Base-by-base conservation (phyloP, 2,113 vertebrate species). In the Genyomyrus donnyi region DNA sequence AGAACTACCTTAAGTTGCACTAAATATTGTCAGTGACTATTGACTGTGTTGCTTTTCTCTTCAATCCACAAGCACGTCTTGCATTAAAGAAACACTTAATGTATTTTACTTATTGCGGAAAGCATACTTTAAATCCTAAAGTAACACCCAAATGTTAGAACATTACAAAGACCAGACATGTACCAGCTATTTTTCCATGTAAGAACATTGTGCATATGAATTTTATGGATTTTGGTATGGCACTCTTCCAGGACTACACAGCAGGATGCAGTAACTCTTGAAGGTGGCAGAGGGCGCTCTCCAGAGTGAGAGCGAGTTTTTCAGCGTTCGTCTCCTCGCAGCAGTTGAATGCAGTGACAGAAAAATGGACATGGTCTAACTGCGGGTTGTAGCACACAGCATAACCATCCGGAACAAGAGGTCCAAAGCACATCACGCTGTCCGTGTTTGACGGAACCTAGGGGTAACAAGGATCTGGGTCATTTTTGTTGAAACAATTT, bases 351-450 rank as follows among this genome's bases (percentile, higher is more conserved):
- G 97, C 96, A 0, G 95, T 96, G 84, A 97, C 91, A 66, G 96
- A 96, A 77, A 97, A 97, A 92, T 97, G 96, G 90, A 97, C 91
- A 80, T 96, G 96, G 92, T 96, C 94, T 0, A 93, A 93, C 91
- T 96, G 95, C 1, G 97, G 96, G 93, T 97, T 97, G 94, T 97
- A 97, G 92, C 97, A 97, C 39, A 97, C 94, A 5, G 96, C 96
- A 8, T 97, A 97, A 11, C 97, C 97, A 0, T 97, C 96, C 0
- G 97, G 97, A 58, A 97, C 97, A 2, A 96, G 95, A 0, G 97
- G 96, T 24, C 97, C 97, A 0, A 97, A 97, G 88, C 96, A 96
- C 96, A 97, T 97, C 90, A 97, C 96, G 15, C 96, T 97, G 94
- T 97, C 97, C 0, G 95, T 95, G 91, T 95, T 96, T 0, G 96